A percentile compares a stretch with the other conserved stretches of the same genome.
phyloP scores from a whole-genome alignment of 1,140 invertebrate species.

The Brachionus rotundiformis region DNA sequence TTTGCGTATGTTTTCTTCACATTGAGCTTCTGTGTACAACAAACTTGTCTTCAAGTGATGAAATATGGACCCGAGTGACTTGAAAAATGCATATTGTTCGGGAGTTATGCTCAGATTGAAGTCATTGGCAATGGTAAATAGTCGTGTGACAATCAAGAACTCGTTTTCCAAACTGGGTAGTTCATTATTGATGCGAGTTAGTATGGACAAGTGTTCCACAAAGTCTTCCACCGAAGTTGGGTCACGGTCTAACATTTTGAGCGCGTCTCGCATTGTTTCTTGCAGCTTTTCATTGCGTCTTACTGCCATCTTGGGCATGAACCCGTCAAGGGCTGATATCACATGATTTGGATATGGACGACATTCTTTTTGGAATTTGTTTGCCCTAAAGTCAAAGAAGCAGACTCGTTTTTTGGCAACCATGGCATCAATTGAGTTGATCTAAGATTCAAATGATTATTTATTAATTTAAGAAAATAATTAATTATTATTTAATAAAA shows the following conservation, averaged over 20 bases:
- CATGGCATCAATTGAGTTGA: constrained; percentile 25
- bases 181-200: constrained; percentile 60
- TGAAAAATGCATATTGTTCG: constrained; percentile 62
- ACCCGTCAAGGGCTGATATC: constrained; percentile 56
- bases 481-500: no score
- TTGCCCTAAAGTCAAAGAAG: constrained; percentile 58
- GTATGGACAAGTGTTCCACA: constrained; percentile 63
- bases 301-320: constrained; percentile 59
- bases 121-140: constrained; percentile 62
- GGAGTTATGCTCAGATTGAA: constrained; percentile 59
- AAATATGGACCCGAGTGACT: constrained; percentile 62
- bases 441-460: neutral
- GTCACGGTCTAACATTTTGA: constrained; percentile 60
- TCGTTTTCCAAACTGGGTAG: constrained; percentile 62
- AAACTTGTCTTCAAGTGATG: constrained; percentile 62
- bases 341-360: constrained; percentile 58
- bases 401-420: constrained; percentile 54
- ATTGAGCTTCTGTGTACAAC: constrained; percentile 63
- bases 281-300: constrained; percentile 61
- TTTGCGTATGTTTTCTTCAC: constrained; percentile 64
- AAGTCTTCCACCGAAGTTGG: constrained; percentile 62
- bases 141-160: constrained; percentile 57
- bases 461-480: neutral
- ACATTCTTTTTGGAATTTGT: constrained; percentile 57
- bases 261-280: constrained; percentile 61